These are phyloP conservation scores for Andrena chrysosceles DNA, from an alignment of 2,888 invertebrate genomes.

Conservation along the genomic window DNA sequence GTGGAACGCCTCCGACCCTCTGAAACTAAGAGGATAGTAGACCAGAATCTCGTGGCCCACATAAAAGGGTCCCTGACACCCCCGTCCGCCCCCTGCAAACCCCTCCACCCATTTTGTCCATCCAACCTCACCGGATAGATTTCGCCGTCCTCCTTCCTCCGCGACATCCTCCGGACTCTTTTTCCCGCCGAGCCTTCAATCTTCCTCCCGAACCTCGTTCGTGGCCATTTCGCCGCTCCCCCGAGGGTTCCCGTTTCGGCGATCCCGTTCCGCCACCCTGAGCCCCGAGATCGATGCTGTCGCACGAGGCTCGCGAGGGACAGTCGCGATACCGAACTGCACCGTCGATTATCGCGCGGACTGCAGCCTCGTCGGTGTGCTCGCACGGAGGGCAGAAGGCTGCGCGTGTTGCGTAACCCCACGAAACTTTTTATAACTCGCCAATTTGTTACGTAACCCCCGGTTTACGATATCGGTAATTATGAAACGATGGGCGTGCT, in stretches of 20 bases:
- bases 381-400: neutral
- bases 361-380: neutral
- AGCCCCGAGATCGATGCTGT: conserved; percentile 29
- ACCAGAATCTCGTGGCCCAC: conserved; percentile 46
- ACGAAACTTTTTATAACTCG: conserved; percentile 42
- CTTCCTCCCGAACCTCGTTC: neutral
- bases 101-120: conserved; percentile 28
- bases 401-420: conserved; percentile 17
- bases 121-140: conserved; percentile 27
- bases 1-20: conserved; percentile 17
- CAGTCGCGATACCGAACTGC: neutral
- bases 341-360: neutral
- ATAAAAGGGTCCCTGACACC: conserved; percentile 64
- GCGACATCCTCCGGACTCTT: neutral
- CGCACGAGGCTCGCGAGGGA: neutral
- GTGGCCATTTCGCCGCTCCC: neutral
- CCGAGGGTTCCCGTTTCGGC: neutral
- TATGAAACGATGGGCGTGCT: conserved; percentile 19
- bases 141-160: neutral
- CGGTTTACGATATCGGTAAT: conserved; percentile 13
- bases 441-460: conserved; percentile 35
- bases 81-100: neutral
- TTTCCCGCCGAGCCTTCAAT: neutral
- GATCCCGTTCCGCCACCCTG: conserved; percentile 5
- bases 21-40: conserved; percentile 26